These are phyloP conservation scores for Falco naumanni DNA, from an alignment of 2,797 vertebrate species.

Conservation along the genomic window DNA sequence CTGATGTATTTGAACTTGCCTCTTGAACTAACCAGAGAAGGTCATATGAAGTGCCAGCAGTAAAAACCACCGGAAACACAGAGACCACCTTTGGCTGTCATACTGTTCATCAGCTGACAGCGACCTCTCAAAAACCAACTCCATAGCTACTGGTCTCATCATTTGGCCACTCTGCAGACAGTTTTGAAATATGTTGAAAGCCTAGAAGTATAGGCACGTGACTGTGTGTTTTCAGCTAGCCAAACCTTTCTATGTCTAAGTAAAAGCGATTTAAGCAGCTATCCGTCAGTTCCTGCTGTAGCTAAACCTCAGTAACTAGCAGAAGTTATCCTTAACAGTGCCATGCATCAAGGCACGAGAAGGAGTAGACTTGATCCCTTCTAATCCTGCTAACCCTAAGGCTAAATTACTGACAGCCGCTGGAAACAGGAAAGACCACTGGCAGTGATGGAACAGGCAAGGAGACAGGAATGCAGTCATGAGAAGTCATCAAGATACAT, in stretches of 20 bases:
- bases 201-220: fast-evolving
- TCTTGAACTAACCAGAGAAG: conserved; percentile 12
- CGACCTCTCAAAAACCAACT: not conserved
- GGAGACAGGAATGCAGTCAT: not conserved
- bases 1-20: conserved; percentile 1
- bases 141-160: not conserved
- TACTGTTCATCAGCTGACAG: not conserved
- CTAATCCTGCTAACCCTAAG: not conserved
- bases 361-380: not conserved
- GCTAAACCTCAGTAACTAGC: not conserved
- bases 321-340: not conserved
- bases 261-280: not conserved
- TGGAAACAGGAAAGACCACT: not conserved
- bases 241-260: not conserved
- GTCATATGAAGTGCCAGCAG: not conserved
- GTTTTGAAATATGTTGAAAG: not conserved
- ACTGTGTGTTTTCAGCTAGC: not conserved
- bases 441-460: not conserved
- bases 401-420: not conserved
- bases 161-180: not conserved
- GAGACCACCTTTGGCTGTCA: not conserved
- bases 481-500: not conserved
- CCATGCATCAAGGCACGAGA: not conserved
- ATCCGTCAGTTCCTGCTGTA: not conserved
- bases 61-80: not conserved